Evolutionary conservation across 2,797 vertebrate species (phyloP), one percentile per base, ranked within the genome.

Genomic region (Thamnophis elegans): DNA sequence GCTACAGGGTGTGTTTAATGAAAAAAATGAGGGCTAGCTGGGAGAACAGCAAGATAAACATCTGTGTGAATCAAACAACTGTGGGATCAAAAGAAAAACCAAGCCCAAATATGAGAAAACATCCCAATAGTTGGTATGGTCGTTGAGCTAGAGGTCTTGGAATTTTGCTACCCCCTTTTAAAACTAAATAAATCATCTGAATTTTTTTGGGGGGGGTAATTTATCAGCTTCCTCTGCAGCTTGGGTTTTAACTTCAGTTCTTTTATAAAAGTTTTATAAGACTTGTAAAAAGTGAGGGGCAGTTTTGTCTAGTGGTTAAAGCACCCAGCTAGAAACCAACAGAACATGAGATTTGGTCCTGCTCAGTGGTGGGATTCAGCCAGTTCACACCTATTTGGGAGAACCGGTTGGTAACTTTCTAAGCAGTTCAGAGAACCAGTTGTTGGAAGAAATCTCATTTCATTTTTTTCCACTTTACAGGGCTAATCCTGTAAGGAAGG

Each of bases 1-100:
- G 95, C 96, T 95, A 95, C 60, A 88, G 94, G 95, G 94, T 88
- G 89, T 93, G 93, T 93, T 94, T 60, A 42, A 93, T 94, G 95
- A 93, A 93, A 96, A 96, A 94, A 62, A 96, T 5, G 65, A 96
- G 92, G 93, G 93, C 94, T 95, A 93, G 92, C 60, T 93, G 18
- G 4, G 92, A 96, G 93, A 92, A 73, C 89, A 2, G 4, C 0
- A 7, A 13, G 95, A 96, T 96, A 95, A 96, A 89, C 91, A 96
- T 96, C 96, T 95, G 91, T 22, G 91, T 89, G 0, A 92, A 92
- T 93, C 94, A 96, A 91, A 92, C 94, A 94, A 91, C 42, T 89
- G 89, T n/a, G 89, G 93, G 92, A 96, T 96, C 95, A 95, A 95
- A 97, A 96, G 95, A 92, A 95, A 90, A 95, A 62, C 20, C 0